Base-by-base conservation (phyloP, 1,140 invertebrate genomes). In the Pomacea maculata region DNA sequence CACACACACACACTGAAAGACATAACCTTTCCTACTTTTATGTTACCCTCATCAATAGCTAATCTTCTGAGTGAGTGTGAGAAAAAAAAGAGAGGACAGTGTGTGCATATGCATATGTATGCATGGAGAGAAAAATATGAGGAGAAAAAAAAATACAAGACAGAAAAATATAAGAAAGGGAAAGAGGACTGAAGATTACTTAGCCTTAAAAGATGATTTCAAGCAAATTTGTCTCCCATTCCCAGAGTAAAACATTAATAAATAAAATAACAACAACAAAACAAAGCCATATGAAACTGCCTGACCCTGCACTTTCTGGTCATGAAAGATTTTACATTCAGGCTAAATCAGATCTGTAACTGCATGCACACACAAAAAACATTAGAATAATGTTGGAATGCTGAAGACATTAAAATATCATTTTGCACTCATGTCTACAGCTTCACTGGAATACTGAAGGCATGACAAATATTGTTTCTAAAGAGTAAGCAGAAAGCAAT, bases 1-100 rank as follows among this genome's bases (percentile, higher is more conserved):
- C 73, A 75, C 8, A 74, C 73, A 75, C 8, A 74, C 25, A 54
- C 14, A 55, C 73, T 55, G 52, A 57, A 52, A 75, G 52, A 57
- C 73, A 75, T 52, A 34, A 52, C 7, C 1, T 19, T 34, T 21
- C 45, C 34, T 15, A 61, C 29, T 9, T 61, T 25, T 76, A 6
- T 17, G 25, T 29, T 72, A 8, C 19, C n/a, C 45, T 0, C 25
- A 11, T 72, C 14, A 29, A 52, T 29, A n/a, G 70, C 15, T 29
- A 29, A 19, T 29, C 70, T 15, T 45, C n/a, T 72, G 70, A 10
- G 70, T 72, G 70, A 29, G 70, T 72, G 25, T 29, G 14, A n/a
- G 6, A 72, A 6, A 72, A n/a, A 25, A 25, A 14, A 14, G 9
- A 19, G 25, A 29, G 6, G 70, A n/a, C 25, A n/a, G 64, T 34